These are phyloP conservation scores for Scaptomyza flava DNA, from an alignment of 2,888 invertebrate genomes.

Conservation along the genomic window DNA sequence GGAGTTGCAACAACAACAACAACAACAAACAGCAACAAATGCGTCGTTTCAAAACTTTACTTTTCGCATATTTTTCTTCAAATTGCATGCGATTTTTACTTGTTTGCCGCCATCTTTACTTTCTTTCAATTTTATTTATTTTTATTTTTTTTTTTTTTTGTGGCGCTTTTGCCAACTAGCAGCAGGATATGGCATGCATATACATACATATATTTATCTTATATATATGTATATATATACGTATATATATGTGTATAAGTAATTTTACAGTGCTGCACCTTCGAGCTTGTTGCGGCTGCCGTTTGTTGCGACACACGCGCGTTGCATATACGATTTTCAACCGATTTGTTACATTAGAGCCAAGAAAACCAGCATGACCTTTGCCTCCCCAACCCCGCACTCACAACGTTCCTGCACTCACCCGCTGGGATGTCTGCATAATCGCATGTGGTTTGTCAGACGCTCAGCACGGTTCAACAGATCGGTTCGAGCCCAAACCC, in stretches of 20 bases:
- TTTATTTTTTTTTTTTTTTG: constrained; percentile 16
- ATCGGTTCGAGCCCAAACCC: constrained; percentile 32
- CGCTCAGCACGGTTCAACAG: constrained; percentile 61
- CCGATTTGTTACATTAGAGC: constrained; percentile 62
- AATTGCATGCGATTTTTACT: constrained; percentile 79
- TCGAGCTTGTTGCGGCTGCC: constrained; percentile 59
- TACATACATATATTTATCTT: neutral
- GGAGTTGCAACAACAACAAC: constrained; percentile 17
- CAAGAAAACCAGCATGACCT: constrained; percentile 20
- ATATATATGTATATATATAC: constrained; percentile 3
- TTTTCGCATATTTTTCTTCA: constrained; percentile 78
- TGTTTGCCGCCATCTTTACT: constrained; percentile 68
- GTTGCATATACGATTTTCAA: constrained; percentile 62
- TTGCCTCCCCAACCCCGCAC: neutral
- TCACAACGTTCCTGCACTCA: neutral
- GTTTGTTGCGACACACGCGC: constrained; percentile 67
- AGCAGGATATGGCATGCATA: constrained; percentile 7
- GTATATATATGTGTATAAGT: constrained; percentile 7
- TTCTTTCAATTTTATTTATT: neutral
- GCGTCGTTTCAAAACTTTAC: constrained; percentile 79
- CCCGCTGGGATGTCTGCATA: constrained; percentile 43
- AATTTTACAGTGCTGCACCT: constrained; percentile 48
- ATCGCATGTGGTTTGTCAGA: constrained; percentile 75
- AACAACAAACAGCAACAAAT: constrained; percentile 55
- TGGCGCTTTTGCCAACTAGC: constrained; percentile 58